phyloP scores from a whole-genome alignment of 2,797 vertebrate genomes.

The Tauraco hartlaubi region DNA sequence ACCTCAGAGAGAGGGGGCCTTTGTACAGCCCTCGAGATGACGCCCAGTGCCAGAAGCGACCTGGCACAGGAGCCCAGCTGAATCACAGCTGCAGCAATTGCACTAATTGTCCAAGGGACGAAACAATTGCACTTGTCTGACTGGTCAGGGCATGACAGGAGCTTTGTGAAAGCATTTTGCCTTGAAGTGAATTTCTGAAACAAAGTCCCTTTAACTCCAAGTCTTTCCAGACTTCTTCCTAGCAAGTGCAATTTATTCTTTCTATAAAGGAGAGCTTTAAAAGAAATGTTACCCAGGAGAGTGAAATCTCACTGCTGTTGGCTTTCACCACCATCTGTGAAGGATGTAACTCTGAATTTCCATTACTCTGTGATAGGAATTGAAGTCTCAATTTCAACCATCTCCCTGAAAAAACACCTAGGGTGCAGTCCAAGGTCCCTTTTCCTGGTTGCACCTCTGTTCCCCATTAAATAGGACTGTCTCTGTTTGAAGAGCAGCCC shows the following conservation, averaged over 20 bases:
- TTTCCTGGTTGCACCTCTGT: neutral
- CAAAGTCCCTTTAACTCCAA: neutral
- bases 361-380: neutral
- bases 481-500: neutral
- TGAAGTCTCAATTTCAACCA: neutral
- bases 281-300: neutral
- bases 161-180: neutral
- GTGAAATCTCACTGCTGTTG: neutral
- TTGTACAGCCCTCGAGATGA: neutral
- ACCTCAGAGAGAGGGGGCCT: neutral
- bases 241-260: neutral
- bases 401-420: neutral
- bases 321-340: neutral
- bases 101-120: conserved; percentile 1
- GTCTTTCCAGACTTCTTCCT: neutral
- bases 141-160: neutral
- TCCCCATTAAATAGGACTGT: neutral
- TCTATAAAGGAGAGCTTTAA: neutral
- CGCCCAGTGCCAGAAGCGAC: neutral
- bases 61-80: conserved; percentile 46
- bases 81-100: conserved; percentile 39
- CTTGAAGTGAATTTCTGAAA: neutral
- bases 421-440: neutral
- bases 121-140: conserved; percentile 55
- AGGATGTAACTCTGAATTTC: neutral